Conservation (phyloP, 2,888 invertebrate species). For the Tetheella fluctuosa region DNA sequence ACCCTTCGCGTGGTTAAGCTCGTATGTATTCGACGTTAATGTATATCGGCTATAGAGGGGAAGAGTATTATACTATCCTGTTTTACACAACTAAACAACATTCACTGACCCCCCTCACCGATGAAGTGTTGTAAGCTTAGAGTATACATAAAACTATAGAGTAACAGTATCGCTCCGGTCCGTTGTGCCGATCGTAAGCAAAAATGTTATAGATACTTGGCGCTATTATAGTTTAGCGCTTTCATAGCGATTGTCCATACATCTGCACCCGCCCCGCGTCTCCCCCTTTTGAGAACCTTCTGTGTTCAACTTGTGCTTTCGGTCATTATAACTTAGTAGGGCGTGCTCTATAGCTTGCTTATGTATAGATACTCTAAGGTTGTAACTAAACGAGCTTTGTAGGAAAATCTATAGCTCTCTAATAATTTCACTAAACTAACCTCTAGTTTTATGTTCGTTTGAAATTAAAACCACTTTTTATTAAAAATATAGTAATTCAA, state of each 20-base stretch:
- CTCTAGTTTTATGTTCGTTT: neutral
- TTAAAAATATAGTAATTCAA: neutral
- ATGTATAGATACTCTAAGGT: too few species aligned
- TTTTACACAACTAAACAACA: slow-evolving; percentile 54
- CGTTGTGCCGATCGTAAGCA: too few species aligned
- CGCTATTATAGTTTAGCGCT: too few species aligned
- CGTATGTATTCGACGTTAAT: slow-evolving; percentile 64
- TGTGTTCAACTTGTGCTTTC: too few species aligned
- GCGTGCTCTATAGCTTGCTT: too few species aligned
- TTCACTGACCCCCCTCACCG: slow-evolving; percentile 34
- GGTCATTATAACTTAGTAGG: too few species aligned
- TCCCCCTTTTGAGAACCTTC: too few species aligned
- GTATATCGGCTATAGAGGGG: slow-evolving; percentile 61
- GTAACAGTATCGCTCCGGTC: too few species aligned
- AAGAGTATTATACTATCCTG: slow-evolving; percentile 55
- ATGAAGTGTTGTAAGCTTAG: slow-evolving; percentile 30
- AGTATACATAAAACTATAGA: too few species aligned
- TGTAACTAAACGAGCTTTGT: neutral
- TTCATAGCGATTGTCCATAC: too few species aligned
- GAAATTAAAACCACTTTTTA: neutral
- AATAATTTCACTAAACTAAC: neutral
- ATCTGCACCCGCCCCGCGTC: too few species aligned
- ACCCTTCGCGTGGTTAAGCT: slow-evolving; percentile 73
- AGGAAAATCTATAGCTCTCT: neutral
- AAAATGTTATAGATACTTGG: too few species aligned